A percentile compares a stretch with the other conserved stretches of the same genome.
phyloP scores from a whole-genome alignment of 2,113 vertebrate genomes.

The Pungitius pungitius region DNA sequence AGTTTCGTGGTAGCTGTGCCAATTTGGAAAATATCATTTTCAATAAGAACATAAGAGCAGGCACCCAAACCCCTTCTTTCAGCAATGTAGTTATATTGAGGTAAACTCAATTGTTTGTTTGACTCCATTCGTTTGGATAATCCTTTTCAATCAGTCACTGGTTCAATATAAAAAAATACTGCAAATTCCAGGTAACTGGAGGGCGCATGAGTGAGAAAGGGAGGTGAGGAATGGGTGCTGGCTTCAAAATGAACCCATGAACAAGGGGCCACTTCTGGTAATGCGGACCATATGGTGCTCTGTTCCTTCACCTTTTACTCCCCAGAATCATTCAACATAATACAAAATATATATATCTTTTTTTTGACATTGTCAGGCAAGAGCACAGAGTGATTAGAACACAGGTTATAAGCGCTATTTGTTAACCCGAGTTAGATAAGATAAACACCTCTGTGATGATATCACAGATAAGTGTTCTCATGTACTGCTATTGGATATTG shows the following conservation, averaged over 20 bases:
- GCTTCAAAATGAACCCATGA: not conserved
- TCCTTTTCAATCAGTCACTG: not conserved
- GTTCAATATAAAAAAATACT: not conserved
- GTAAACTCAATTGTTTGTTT: not conserved
- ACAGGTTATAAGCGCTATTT: not conserved
- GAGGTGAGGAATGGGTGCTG: not conserved
- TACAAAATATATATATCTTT: not conserved
- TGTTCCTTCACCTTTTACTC: not conserved
- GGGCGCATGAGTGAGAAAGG: not conserved
- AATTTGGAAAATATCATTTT: slow-evolving; percentile 31
- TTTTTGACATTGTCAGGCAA: not conserved
- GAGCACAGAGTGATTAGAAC: not conserved
- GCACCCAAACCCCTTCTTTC: not conserved
- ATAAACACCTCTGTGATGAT: not conserved
- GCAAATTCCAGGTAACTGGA: not conserved
- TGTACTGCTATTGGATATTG: not conserved
- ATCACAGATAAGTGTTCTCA: not conserved
- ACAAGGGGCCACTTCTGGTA: not conserved
- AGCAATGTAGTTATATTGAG: not conserved
- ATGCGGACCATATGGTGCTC: not conserved
- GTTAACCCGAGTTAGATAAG: not conserved
- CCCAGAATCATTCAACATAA: not conserved
- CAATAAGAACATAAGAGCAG: slow-evolving; percentile 33
- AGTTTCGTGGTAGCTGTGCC: slow-evolving; percentile 3
- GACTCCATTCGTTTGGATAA: not conserved